These are phyloP conservation scores for Abrostola triplasia DNA, from an alignment of 2,888 invertebrate species.

Conservation along the genomic window DNA sequence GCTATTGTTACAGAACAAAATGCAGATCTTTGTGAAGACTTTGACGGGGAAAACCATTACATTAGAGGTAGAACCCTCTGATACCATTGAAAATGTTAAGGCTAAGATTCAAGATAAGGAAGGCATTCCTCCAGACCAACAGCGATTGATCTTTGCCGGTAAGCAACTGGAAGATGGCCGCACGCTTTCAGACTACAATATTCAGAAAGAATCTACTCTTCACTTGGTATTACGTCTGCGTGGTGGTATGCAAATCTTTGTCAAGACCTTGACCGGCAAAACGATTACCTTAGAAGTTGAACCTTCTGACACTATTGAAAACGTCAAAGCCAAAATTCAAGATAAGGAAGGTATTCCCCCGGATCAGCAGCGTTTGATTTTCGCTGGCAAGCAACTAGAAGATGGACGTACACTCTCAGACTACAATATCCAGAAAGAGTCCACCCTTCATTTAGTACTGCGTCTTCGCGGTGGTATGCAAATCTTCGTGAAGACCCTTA, in stretches of 20 bases:
- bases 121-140: slow-evolving; percentile 59
- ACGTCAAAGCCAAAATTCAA: slow-evolving; percentile 48
- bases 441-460: slow-evolving; percentile 54
- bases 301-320: slow-evolving; percentile 48
- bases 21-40: slow-evolving; percentile 64
- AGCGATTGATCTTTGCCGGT: slow-evolving; percentile 53
- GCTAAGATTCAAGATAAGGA: slow-evolving; percentile 58
- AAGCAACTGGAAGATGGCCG: slow-evolving; percentile 50
- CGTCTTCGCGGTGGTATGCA: slow-evolving; percentile 64
- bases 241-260: slow-evolving; percentile 52
- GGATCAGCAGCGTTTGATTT: slow-evolving; percentile 47
- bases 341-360: slow-evolving; percentile 50
- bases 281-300: slow-evolving; percentile 48
- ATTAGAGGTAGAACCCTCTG: slow-evolving; percentile 44
- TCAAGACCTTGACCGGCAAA: slow-evolving; percentile 44
- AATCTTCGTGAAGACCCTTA: slow-evolving; percentile 61
- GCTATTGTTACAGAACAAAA: slow-evolving; percentile 62
- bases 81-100: slow-evolving; percentile 50
- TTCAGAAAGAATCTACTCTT: slow-evolving; percentile 46
- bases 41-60: slow-evolving; percentile 46
- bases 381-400: slow-evolving; percentile 48
- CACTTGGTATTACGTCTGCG: slow-evolving; percentile 42
- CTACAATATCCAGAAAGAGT: slow-evolving; percentile 56
- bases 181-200: slow-evolving; percentile 44
- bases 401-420: slow-evolving; percentile 43